A percentile compares a stretch with the other conserved stretches of the same genome.
Conservation (phyloP, 2,113 vertebrate genomes). For the Copsychus sechellarum region DNA sequence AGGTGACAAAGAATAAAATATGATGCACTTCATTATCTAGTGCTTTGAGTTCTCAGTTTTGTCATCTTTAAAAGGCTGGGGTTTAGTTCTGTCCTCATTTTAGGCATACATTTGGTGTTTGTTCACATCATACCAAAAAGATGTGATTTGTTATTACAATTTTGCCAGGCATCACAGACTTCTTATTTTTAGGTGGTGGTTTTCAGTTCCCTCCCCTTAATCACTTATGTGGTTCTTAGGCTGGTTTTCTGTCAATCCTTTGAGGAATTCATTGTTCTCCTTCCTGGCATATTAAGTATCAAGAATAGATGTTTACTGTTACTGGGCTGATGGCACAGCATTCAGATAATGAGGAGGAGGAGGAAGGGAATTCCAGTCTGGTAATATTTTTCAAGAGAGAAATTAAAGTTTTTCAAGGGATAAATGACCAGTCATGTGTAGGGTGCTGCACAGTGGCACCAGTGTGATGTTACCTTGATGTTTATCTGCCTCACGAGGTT, state of each 20-base stretch:
- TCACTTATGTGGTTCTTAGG: not conserved
- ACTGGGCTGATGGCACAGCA: not conserved
- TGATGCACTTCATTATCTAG: accelerated
- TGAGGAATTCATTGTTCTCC: not conserved
- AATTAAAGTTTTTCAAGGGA: not conserved
- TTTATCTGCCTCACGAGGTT: not conserved
- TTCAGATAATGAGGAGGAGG: not conserved
- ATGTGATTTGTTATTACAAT: not conserved
- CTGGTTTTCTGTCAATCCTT: not conserved
- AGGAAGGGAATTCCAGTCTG: not conserved
- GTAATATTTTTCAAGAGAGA: not conserved
- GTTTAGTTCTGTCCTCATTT: not conserved
- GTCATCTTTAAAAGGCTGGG: not conserved
- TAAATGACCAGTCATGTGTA: not conserved
- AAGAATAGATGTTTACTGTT: not conserved
- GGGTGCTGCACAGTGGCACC: not conserved
- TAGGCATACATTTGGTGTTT: not conserved
- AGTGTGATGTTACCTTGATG: not conserved
- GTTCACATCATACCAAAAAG: not conserved
- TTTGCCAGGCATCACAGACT: not conserved
- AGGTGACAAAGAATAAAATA: not conserved
- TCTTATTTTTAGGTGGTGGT: not conserved
- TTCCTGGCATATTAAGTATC: not conserved
- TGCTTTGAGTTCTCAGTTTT: not conserved
- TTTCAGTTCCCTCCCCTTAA: not conserved